Conservation (phyloP, 1,140 invertebrate genomes). For the Brachionus asplanchnoidis region DNA sequence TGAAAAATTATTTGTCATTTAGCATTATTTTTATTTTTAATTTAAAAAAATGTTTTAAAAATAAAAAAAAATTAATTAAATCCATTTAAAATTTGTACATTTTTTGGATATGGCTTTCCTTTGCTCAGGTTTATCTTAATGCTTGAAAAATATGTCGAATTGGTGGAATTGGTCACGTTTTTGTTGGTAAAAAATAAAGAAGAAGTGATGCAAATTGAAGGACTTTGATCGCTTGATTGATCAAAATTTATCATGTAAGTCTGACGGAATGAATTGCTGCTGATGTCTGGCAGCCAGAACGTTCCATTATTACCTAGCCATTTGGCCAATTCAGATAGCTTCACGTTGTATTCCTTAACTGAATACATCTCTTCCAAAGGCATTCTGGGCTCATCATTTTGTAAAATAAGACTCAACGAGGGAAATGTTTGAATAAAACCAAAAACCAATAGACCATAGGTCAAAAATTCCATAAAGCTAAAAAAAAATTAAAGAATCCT, state of each 20-base stretch:
- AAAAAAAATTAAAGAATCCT: background rate
- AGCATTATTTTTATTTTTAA: constrained; percentile 10
- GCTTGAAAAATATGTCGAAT: background rate
- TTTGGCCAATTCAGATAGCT: background rate
- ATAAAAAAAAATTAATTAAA: background rate
- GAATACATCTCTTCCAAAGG: background rate
- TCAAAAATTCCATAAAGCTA: background rate
- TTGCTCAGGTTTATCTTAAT: background rate
- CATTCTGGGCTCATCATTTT: background rate
- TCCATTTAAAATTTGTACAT: background rate
- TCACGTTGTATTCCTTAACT: background rate
- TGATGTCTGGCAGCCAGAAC: background rate
- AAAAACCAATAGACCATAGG: background rate
- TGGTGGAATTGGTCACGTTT: background rate
- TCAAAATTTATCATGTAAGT: background rate
- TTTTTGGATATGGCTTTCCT: background rate
- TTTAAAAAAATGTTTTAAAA: background rate
- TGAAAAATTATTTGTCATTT: background rate
- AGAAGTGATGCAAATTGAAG: background rate
- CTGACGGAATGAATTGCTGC: background rate
- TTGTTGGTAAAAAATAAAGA: background rate
- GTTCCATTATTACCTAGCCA: background rate
- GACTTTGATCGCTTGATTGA: background rate
- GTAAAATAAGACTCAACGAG: background rate
- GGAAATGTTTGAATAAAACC: background rate